Evolutionary conservation across 2,888 invertebrate species (phyloP).

Genomic region (Megaustenia siamemsis): DNA sequence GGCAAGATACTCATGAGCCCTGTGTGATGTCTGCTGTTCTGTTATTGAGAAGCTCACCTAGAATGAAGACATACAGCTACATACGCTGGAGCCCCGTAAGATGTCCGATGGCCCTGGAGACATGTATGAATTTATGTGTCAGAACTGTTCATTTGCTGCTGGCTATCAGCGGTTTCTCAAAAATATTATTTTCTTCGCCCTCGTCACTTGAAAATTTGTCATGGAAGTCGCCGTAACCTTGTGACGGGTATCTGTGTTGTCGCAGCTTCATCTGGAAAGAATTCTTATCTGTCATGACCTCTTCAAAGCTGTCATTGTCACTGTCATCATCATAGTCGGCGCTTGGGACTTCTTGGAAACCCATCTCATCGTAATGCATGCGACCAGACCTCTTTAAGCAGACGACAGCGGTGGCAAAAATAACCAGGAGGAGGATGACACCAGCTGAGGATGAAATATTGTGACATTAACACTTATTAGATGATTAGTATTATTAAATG

Average conservation of each 20-base stretch:
- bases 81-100: background rate
- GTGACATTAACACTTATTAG: too few species aligned
- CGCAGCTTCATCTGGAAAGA: conserved; percentile 59
- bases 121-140: background rate
- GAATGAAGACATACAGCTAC: background rate
- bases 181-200: conserved; percentile 50
- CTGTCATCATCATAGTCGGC: conserved; percentile 63
- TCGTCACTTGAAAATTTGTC: conserved; percentile 46
- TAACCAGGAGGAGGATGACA: conserved; percentile 60
- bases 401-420: conserved; percentile 64
- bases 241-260: background rate
- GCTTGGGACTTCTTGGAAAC: conserved; percentile 66
- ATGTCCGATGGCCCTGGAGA: background rate
- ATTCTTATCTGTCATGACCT: conserved; percentile 61
- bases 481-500: too few species aligned
- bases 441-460: conserved; percentile 62
- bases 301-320: conserved; percentile 55
- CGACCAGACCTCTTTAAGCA: conserved; percentile 59
- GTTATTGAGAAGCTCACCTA: too few species aligned
- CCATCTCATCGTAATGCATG: conserved; percentile 61
- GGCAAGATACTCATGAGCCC: background rate
- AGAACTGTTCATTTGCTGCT: background rate
- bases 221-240: conserved; percentile 25
- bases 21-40: background rate
- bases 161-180: conserved; percentile 36